A percentile compares a stretch with the other conserved stretches of the same genome.
phyloP scores from a whole-genome alignment of 1,140 invertebrate species.

The Drosophila bifasciata region DNA sequence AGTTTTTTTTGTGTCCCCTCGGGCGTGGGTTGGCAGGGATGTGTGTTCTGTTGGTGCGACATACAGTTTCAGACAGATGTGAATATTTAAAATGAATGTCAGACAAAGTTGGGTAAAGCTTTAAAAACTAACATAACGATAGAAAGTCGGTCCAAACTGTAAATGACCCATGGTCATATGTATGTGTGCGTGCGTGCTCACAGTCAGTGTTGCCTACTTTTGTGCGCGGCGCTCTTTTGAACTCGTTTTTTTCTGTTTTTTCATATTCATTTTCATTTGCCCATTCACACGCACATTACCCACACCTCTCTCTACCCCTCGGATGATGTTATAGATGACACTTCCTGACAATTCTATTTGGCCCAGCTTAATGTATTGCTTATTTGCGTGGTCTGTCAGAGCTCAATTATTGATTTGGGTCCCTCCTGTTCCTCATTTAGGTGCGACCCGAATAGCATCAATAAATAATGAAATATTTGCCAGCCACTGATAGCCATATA shows the following conservation, averaged over 20 bases:
- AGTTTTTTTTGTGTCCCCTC: slow-evolving; percentile 18
- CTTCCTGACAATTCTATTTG: slow-evolving; percentile 43
- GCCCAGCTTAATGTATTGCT: slow-evolving; percentile 45
- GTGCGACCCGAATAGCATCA: slow-evolving; percentile 28
- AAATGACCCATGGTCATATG: slow-evolving; percentile 6
- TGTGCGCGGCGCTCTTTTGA: slow-evolving; percentile 15
- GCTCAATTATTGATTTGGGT: slow-evolving; percentile 53
- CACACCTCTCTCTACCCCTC: too few species aligned
- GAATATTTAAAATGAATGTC: slow-evolving; percentile 28
- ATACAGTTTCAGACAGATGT: slow-evolving; percentile 17
- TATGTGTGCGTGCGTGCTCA: slow-evolving; percentile 15
- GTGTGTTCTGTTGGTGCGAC: slow-evolving; percentile 16
- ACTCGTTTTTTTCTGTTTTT: slow-evolving; percentile 29
- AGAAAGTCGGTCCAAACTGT: neutral
- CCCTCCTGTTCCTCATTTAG: slow-evolving; percentile 14
- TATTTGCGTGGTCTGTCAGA: slow-evolving; percentile 59
- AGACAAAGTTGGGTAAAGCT: slow-evolving; percentile 27
- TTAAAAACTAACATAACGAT: slow-evolving; percentile 29
- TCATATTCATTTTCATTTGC: slow-evolving; percentile 18
- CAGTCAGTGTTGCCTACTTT: slow-evolving; percentile 37
- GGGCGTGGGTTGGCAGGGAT: slow-evolving; percentile 8
- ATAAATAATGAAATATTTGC: slow-evolving; percentile 54
- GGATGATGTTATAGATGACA: slow-evolving; percentile 37
- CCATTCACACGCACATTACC: neutral
- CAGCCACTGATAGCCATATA: slow-evolving; percentile 17